These are phyloP conservation scores for Desmophyllum pertusum DNA, from an alignment of 92 coral and sea anemone genomes.

Conservation along the genomic window DNA sequence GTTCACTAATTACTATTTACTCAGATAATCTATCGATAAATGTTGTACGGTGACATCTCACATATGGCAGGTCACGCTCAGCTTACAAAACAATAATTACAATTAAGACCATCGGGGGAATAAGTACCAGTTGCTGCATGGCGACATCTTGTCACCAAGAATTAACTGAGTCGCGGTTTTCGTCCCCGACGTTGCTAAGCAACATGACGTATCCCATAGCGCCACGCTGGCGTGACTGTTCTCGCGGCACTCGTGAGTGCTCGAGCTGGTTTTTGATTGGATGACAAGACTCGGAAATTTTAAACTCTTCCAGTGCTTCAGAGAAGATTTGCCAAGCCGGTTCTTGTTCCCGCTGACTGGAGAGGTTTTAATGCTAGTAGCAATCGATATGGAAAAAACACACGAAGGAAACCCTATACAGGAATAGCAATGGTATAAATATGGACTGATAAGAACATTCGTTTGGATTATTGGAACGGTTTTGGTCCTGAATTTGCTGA, in stretches of 20 bases:
- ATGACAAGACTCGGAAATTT: not conserved
- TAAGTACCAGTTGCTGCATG: not conserved
- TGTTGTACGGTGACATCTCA: not conserved
- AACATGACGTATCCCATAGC: not conserved
- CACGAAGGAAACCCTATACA: too few species aligned
- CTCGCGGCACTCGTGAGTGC: too few species aligned
- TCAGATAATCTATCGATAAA: not conserved
- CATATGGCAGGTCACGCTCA: not conserved
- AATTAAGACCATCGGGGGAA: not conserved
- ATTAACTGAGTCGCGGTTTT: not conserved
- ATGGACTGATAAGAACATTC: too few species aligned
- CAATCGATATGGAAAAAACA: not conserved
- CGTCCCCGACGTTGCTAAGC: not conserved
- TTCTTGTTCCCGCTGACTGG: not conserved
- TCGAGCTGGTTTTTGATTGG: not conserved
- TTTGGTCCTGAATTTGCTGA: too few species aligned
- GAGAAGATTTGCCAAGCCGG: not conserved
- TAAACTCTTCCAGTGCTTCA: not conserved
- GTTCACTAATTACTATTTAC: not conserved
- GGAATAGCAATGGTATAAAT: too few species aligned
- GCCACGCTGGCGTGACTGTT: too few species aligned
- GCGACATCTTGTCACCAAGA: not conserved
- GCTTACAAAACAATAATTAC: not conserved
- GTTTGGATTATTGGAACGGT: too few species aligned
- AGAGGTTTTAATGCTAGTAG: too few species aligned